Evolutionary conservation across 2,888 invertebrate species (phyloP).

Genomic region (Nebria salina): DNA sequence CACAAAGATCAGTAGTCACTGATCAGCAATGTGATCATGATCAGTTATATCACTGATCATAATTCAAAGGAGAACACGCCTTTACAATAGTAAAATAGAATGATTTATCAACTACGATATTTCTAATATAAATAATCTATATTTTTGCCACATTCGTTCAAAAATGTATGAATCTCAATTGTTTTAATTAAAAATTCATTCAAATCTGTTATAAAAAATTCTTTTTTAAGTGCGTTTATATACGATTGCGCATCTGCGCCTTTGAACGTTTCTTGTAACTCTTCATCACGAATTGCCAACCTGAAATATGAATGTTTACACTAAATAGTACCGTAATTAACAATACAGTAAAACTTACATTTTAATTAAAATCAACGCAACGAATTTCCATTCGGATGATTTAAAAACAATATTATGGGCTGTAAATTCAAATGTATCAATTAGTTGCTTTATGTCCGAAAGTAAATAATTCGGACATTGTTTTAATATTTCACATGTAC

Average conservation of each 20-base stretch:
- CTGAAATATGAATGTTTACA: conserved; percentile 50
- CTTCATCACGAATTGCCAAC: conserved; percentile 54
- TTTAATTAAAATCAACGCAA: conserved; percentile 75
- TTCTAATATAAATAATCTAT: conserved; percentile 7
- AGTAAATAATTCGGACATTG: conserved; percentile 46
- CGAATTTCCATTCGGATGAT: conserved; percentile 76
- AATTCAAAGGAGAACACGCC: no score
- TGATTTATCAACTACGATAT: not conserved
- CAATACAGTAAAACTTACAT: conserved; percentile 64
- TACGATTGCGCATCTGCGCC: conserved; percentile 51
- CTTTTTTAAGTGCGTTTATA: conserved; percentile 50
- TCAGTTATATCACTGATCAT: no score
- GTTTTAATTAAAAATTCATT: conserved; percentile 51
- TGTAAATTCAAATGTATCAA: conserved; percentile 73
- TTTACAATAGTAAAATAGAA: not conserved
- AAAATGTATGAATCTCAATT: conserved; percentile 53
- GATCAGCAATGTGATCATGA: no score
- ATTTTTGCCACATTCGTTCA: conserved; percentile 51
- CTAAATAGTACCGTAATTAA: not conserved
- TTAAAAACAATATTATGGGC: conserved; percentile 79
- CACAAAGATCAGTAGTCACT: no score
- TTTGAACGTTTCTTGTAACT: conserved; percentile 52
- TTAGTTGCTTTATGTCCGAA: conserved; percentile 65
- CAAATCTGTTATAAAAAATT: conserved; percentile 52
- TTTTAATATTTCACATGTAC: conserved; percentile 34